These are phyloP conservation scores for Ooceraea biroi DNA, from an alignment of 1,140 invertebrate species.

Conservation along the genomic window DNA sequence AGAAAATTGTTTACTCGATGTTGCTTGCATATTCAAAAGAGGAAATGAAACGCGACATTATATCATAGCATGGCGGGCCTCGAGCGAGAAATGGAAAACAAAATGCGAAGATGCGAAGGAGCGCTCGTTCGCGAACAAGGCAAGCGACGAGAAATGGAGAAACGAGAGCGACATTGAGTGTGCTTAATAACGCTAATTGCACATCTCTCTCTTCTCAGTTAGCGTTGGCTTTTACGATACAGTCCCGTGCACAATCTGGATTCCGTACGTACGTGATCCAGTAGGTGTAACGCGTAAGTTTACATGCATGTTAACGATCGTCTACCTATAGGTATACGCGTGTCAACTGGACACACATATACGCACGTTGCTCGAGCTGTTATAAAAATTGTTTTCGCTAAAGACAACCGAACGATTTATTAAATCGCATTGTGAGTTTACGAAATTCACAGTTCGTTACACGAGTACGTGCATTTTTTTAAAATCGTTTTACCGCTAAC, in stretches of 20 bases:
- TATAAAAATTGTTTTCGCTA: slow-evolving; percentile 10
- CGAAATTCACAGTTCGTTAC: not conserved
- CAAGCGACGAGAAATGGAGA: slow-evolving; percentile 40
- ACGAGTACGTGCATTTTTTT: not conserved
- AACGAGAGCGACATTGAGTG: slow-evolving; percentile 60
- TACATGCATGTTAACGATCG: slow-evolving; percentile 43
- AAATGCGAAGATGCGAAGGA: slow-evolving; percentile 15
- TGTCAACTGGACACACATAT: not conserved
- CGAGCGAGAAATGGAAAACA: slow-evolving; percentile 29
- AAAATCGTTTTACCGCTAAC: not conserved
- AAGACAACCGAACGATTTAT: slow-evolving; percentile 23
- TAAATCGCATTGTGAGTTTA: not conserved
- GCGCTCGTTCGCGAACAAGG: not conserved
- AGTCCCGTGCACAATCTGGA: slow-evolving; percentile 16
- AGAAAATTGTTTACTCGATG: slow-evolving; percentile 21
- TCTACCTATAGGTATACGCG: slow-evolving; percentile 14
- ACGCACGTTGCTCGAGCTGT: not conserved
- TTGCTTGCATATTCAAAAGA: not conserved
- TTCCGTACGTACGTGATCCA: not conserved
- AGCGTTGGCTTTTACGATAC: slow-evolving; percentile 70
- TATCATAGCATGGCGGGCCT: slow-evolving; percentile 13
- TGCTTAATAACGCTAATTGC: slow-evolving; percentile 73
- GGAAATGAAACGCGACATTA: slow-evolving; percentile 31
- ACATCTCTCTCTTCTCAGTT: slow-evolving; percentile 52
- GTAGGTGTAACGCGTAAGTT: slow-evolving; percentile 9